Base-by-base conservation (phyloP, 2,113 vertebrate species). In the Nyctibius bracteatus region DNA sequence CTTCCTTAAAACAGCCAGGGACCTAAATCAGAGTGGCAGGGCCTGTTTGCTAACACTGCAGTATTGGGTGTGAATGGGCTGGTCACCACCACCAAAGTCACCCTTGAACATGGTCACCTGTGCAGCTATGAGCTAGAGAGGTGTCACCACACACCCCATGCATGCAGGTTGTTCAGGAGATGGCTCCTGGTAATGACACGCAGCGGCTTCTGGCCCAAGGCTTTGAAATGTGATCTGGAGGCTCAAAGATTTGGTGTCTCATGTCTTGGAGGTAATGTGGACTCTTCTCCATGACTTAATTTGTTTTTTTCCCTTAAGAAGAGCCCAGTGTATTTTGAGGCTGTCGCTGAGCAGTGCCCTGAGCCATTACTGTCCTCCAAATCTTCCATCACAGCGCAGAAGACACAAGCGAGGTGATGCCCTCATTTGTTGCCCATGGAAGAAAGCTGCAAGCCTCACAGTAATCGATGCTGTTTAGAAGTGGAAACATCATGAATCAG, bases 71-170 rank as follows among this genome's bases (percentile, higher is more conserved):
- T n/a, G 59, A 21, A 15, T 5, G 35, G 24, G 41, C 20, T 70
- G 14, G 25, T 7, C 1, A 24, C 24, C 4, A 2, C 10, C 19
- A 4, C 10, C 23, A 25, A 7, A 51, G 17, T 6, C 35, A 33
- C 19, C 31, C 33, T 8, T 33, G 39, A 30, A 7, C 8, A 4
- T 30, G 46, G 58, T 28, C 52, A 66, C 30, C 41, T 23, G 51
- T 10, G 8, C 25, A 74, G 15, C 33, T n/a, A 11, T 3, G 17
- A 55, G 35, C 27, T 63, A 49, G 20, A 75, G 59, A 51, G 35
- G 30, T 23, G 41, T 54, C 73, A 83, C 31, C 54, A 30, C 18
- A 24, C 35, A 39, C 41, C 27, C 49, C 14, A 17, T 55, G 67
- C 71, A 21, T 5, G 39, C 35, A 55, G 44, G 28, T 81, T 33